Percentiles rank a stretch among this genome's conserved stretches.
Evolutionary conservation across 2,113 vertebrate species (phyloP).

Genomic region (Ochotona princeps): DNA sequence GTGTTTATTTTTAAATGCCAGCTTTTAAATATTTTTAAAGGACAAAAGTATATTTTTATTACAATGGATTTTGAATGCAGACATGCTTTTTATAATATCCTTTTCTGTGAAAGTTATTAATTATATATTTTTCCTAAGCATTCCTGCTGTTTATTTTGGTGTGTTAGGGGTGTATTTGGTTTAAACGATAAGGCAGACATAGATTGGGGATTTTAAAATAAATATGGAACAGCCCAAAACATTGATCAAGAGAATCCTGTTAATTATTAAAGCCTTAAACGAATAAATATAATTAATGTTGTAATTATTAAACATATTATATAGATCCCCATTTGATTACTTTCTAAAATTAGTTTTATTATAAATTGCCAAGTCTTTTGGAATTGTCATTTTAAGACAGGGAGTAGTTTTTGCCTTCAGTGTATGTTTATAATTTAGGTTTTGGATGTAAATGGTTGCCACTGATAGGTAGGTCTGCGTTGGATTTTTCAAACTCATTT

Average conservation of each 20-base stretch:
- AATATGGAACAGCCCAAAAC: conserved; percentile 38
- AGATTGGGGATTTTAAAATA: conserved; percentile 53
- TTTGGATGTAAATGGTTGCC: conserved; percentile 53
- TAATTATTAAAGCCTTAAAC: conserved; percentile 31
- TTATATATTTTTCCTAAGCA: conserved; percentile 45
- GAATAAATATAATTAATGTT: conserved; percentile 48
- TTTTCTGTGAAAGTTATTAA: conserved; percentile 46
- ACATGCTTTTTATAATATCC: neutral
- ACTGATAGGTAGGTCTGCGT: conserved; percentile 38
- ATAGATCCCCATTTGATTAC: conserved; percentile 38
- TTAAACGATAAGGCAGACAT: conserved; percentile 23
- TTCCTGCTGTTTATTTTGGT: conserved; percentile 53
- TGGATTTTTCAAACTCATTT: conserved; percentile 55
- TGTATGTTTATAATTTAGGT: conserved; percentile 49
- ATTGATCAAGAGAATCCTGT: conserved; percentile 38
- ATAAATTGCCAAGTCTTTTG: conserved; percentile 47
- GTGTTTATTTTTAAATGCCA: neutral
- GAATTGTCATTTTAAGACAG: conserved; percentile 50
- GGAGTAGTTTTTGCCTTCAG: conserved; percentile 27
- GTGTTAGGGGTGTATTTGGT: conserved; percentile 23
- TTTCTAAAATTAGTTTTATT: conserved; percentile 47
- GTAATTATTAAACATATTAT: neutral
- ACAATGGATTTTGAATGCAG: conserved; percentile 27
- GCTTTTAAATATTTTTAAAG: conserved; percentile 54
- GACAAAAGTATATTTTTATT: conserved; percentile 36